Base-by-base conservation (phyloP, 2,888 invertebrate genomes). In the Dicycla oo region DNA sequence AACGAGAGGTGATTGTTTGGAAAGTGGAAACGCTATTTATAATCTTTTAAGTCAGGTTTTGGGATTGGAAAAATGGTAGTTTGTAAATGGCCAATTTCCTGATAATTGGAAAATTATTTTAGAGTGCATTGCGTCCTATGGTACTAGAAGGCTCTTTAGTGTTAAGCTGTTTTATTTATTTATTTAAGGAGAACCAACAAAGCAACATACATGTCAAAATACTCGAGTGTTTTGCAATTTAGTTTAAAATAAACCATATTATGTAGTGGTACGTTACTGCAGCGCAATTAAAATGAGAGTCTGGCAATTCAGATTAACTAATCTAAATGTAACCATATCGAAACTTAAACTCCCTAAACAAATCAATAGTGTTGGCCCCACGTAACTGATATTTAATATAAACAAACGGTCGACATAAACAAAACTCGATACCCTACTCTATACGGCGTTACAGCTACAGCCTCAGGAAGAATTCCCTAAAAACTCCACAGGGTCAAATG, bases 391-490 rank as follows among this genome's bases (percentile, higher is more conserved):
- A 86, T 86, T 86, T 80, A 81, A 85, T 81, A 78, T 85, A 78
- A 81, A 85, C 75, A 77, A 71, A 75, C 69, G 72, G 80, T 75
- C 72, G 66, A 82, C 82, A 78, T 86, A 86, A 83, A 86, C 77
- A 83, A 80, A 81, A 87, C 71, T 78, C 78, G 86, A 87, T 87
- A 82, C 80, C 68, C 86, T 92, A 91, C 90, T 91, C 91, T 93
- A 90, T 93, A 89, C 88, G 86, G 87, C 87, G 86, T 85, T 88
- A 86, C 91, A 91, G 58, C 89, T 90, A 89, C 88, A 89, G 93
- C 95, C 93, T 80, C 90, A 93, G 91, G 96, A 95, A 94, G 88
- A 94, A 94, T 93, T 93, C 94, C 92, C 93, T 91, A 94, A 96
- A 94, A 94, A 92, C 89, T 86, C 71, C 82, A 90, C 88, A 89